Conservation (phyloP, 2,797 vertebrate species). For the Phrynocephalus guinanensis region DNA sequence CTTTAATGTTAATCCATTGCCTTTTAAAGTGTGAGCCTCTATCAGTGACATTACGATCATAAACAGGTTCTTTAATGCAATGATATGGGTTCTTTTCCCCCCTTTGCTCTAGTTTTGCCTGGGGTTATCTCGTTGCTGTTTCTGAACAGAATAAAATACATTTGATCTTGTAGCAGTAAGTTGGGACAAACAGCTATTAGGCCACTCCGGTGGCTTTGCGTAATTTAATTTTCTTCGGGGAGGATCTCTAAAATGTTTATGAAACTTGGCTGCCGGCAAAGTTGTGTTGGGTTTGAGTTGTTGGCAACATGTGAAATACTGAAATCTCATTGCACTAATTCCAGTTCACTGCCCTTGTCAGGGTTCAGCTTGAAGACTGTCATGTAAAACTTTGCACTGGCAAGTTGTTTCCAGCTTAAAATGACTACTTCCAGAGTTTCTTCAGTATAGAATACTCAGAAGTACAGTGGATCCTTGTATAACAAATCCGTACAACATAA, state of each 20-base stretch:
- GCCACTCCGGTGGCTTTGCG: neutral
- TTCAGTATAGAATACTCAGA: too few species aligned
- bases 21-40: constrained; percentile 8
- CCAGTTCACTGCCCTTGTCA: neutral
- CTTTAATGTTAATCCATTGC: constrained; percentile 14
- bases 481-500: too few species aligned
- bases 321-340: neutral
- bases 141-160: constrained; percentile 7
- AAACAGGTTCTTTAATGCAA: constrained; percentile 8
- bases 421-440: too few species aligned
- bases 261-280: neutral
- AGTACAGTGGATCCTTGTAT: too few species aligned
- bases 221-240: neutral
- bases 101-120: neutral
- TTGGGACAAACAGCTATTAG: neutral
- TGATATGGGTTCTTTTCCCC: neutral
- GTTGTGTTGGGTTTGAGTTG: neutral
- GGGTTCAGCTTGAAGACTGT: neutral
- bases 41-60: constrained; percentile 6
- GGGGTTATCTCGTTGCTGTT: neutral
- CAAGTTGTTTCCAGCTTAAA: too few species aligned
- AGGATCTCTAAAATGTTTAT: neutral
- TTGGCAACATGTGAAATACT: neutral
- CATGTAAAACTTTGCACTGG: too few species aligned
- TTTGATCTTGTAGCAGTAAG: neutral